Conservation (phyloP, 2,888 invertebrate species). For the Conus canariensis region DNA sequence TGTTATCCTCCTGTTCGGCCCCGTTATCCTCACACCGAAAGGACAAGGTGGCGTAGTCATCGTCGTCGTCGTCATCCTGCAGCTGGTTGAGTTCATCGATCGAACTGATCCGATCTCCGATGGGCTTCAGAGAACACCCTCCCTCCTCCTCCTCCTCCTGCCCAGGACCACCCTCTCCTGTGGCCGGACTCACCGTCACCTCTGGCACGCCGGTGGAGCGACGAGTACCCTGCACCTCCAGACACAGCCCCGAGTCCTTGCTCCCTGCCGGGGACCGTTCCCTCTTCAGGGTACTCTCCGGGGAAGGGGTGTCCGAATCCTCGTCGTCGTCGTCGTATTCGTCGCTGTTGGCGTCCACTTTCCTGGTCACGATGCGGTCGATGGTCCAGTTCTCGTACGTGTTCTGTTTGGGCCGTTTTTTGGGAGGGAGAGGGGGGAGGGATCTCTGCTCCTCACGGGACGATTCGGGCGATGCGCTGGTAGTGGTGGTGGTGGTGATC, state of each 20-base stretch:
- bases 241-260: slow-evolving; percentile 38
- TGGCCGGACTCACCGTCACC: neutral
- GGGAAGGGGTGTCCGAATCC: slow-evolving; percentile 20
- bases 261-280: neutral
- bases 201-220: neutral
- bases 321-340: slow-evolving; percentile 30
- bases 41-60: neutral
- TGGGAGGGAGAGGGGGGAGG: neutral
- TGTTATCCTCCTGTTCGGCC: slow-evolving; percentile 14
- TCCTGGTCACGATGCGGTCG: slow-evolving; percentile 52
- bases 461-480: neutral
- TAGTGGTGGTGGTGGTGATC: neutral
- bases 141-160: neutral
- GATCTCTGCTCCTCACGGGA: neutral
- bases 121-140: neutral
- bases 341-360: slow-evolving; percentile 6
- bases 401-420: slow-evolving; percentile 40
- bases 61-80: slow-evolving; percentile 16
- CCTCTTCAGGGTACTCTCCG: neutral
- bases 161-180: neutral
- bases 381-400: slow-evolving; percentile 59
- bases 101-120: neutral
- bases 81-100: slow-evolving; percentile 28
- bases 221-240: neutral
- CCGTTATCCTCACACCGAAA: neutral